Evolutionary conservation across 1,140 invertebrate species (phyloP).

Genomic region (Lucilia cuprina): DNA sequence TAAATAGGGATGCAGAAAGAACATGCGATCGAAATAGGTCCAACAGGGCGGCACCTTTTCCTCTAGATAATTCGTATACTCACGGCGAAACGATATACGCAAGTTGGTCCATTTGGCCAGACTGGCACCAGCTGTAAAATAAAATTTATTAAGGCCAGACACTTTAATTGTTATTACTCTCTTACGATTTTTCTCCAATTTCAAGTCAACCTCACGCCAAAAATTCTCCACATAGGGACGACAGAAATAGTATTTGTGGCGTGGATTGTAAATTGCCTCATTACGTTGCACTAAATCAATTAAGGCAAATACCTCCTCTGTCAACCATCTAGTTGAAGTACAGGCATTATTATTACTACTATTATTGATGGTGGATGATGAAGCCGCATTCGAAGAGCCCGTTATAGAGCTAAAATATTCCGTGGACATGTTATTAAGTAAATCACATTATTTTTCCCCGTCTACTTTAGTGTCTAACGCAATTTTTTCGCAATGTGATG

Average conservation of each 20-base stretch:
- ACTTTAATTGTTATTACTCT: neutral
- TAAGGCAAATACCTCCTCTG: slow-evolving; percentile 58
- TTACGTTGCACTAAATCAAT: slow-evolving; percentile 59
- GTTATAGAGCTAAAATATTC: slow-evolving; percentile 38
- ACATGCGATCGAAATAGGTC: slow-evolving; percentile 61
- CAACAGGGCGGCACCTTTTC: slow-evolving; percentile 59
- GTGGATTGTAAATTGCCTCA: slow-evolving; percentile 60
- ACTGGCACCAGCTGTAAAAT: slow-evolving; percentile 50
- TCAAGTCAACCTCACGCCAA: slow-evolving; percentile 57
- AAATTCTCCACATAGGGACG: slow-evolving; percentile 60
- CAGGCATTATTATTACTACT: slow-evolving; percentile 10
- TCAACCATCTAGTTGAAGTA: slow-evolving; percentile 54
- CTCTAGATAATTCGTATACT: slow-evolving; percentile 58
- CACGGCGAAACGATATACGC: slow-evolving; percentile 57
- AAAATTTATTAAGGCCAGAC: neutral
- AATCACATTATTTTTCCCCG: neutral
- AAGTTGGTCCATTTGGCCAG: slow-evolving; percentile 62
- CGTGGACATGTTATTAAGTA: neutral
- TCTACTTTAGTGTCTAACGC: neutral
- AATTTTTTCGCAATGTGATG: neutral
- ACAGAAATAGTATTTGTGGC: slow-evolving; percentile 60
- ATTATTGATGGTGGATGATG: neutral
- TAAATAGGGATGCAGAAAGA: slow-evolving; percentile 57
- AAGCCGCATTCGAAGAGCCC: slow-evolving; percentile 1
- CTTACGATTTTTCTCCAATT: slow-evolving; percentile 56